A percentile compares a stretch with the other conserved stretches of the same genome.
Conservation (phyloP, 2,113 vertebrate species). For the Oncorhynchus kisutch region DNA sequence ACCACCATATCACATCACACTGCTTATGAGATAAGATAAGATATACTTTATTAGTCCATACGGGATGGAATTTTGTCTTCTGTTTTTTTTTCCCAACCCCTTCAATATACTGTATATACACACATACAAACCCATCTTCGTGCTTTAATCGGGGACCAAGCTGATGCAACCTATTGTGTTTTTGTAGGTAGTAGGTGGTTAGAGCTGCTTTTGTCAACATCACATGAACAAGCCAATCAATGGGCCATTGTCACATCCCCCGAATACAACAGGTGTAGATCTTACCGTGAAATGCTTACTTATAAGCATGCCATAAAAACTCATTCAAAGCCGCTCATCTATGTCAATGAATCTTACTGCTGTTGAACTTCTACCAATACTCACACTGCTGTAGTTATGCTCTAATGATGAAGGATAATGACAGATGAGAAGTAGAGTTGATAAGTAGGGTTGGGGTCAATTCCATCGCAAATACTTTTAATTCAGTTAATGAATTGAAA, state of each 20-base stretch:
- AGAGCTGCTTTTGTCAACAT: neutral
- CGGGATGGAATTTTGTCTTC: no score
- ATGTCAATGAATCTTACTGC: neutral
- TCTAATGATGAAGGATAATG: neutral
- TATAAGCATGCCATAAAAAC: neutral
- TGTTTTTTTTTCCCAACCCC: no score
- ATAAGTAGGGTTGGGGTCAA: neutral
- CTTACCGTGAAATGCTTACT: no score
- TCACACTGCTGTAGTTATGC: neutral
- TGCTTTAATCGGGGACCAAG: no score
- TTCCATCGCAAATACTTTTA: neutral
- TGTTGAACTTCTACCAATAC: neutral
- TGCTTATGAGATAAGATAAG: no score
- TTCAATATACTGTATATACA: no score
- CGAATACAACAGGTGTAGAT: no score
- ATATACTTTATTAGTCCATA: no score
- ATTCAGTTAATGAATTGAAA: neutral
- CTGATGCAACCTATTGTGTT: no score
- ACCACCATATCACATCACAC: no score
- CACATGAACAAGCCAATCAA: neutral
- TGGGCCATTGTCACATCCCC: neutral
- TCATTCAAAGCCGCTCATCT: neutral
- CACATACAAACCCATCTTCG: no score
- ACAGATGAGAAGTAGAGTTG: neutral
- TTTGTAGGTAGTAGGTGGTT: neutral